Evolutionary conservation across 2,113 vertebrate species (phyloP).

Genomic region (Oophaga pumilio): DNA sequence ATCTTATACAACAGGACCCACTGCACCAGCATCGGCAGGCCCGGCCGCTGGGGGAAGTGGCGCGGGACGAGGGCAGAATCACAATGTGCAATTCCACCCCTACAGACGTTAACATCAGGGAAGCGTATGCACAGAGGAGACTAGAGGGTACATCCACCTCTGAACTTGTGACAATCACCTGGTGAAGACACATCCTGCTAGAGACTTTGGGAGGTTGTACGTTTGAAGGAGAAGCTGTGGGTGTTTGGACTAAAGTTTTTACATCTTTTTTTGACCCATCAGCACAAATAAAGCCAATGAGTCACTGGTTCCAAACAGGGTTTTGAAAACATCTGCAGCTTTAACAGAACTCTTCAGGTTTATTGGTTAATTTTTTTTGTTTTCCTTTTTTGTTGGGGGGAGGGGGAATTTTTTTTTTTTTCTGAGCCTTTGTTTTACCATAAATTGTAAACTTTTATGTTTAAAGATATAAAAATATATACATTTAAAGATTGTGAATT

Average conservation of each 20-base stretch:
- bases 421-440: slow-evolving; percentile 92
- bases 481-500: slow-evolving; percentile 99
- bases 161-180: slow-evolving; percentile 84
- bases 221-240: slow-evolving; percentile 81
- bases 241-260: slow-evolving; percentile 90
- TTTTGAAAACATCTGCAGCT: slow-evolving; percentile 93
- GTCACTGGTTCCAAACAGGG: slow-evolving; percentile 94
- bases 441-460: slow-evolving; percentile 95
- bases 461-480: slow-evolving; percentile 88
- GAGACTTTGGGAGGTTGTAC: slow-evolving; percentile 65
- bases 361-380: slow-evolving; percentile 55
- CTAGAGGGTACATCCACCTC: slow-evolving; percentile 71
- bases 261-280: slow-evolving; percentile 93
- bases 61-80: slow-evolving; percentile 95
- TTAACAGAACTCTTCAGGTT: slow-evolving; percentile 91
- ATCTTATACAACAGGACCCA: slow-evolving; percentile 85
- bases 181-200: slow-evolving; percentile 76
- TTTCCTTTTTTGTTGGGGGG: slow-evolving; percentile 68
- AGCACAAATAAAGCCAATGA: slow-evolving; percentile 90
- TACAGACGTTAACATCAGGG: slow-evolving; percentile 94
- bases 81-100: slow-evolving; percentile 98
- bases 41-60: slow-evolving; percentile 83
- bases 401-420: slow-evolving; percentile 72
- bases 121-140: slow-evolving; percentile 76
- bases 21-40: slow-evolving; percentile 83